These are phyloP conservation scores for Cephalopterus ornatus DNA, from an alignment of 2,113 vertebrate species.

Conservation along the genomic window DNA sequence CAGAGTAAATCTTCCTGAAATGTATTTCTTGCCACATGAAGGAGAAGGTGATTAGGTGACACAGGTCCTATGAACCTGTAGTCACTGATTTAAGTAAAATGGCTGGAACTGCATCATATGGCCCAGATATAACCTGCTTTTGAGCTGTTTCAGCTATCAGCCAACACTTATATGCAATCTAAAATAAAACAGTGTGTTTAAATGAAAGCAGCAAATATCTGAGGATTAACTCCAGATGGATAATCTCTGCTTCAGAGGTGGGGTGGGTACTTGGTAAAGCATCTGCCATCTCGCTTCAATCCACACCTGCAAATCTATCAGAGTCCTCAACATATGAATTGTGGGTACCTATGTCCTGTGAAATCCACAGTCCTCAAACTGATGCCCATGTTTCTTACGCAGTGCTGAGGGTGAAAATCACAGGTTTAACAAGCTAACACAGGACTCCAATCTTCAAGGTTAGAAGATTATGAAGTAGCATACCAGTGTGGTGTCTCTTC, in stretches of 20 bases:
- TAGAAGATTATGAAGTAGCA: rapidly evolving
- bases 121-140: background rate
- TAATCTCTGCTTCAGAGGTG: background rate
- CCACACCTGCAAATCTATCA: background rate
- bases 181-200: background rate
- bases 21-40: background rate
- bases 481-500: rapidly evolving
- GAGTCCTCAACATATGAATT: rapidly evolving
- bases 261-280: background rate
- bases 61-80: background rate
- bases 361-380: background rate
- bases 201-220: background rate
- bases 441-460: too few species aligned
- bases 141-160: background rate
- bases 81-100: background rate
- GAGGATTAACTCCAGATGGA: background rate
- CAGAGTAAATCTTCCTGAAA: background rate
- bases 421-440: background rate
- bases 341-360: too few species aligned
- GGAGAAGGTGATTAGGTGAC: background rate
- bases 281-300: background rate
- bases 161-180: background rate
- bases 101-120: rapidly evolving
- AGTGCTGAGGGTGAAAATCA: background rate
- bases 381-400: rapidly evolving